Conservation (phyloP, 2,113 vertebrate species). For the Mirza zaza region DNA sequence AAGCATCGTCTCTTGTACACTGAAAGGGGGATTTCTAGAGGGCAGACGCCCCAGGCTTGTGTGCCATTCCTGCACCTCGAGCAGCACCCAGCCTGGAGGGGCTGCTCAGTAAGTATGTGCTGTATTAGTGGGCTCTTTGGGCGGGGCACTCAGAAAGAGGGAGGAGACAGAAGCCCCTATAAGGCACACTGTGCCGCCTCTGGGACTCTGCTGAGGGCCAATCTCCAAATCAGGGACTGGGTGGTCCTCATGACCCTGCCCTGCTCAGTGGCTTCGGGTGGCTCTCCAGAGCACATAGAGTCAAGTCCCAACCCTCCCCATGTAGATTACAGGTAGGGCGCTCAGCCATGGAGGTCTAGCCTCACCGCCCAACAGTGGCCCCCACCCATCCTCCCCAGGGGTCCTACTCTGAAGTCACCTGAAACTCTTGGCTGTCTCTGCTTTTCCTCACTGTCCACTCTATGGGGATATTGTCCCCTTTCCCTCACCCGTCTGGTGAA, state of each 20-base stretch:
- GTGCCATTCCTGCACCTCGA: neutral
- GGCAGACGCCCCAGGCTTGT: neutral
- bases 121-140: neutral
- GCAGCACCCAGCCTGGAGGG: rapidly evolving
- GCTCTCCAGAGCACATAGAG: too few relatives aligned
- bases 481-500: neutral
- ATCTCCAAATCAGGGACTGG: neutral
- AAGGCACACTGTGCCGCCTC: neutral
- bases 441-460: neutral
- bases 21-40: neutral
- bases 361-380: neutral
- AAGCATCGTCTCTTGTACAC: rapidly evolving
- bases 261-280: neutral
- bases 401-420: neutral
- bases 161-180: neutral
- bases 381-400: rapidly evolving
- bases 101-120: rapidly evolving
- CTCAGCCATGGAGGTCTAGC: neutral
- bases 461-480: neutral
- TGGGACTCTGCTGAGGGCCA: neutral
- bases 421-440: neutral
- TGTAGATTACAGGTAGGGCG: neutral
- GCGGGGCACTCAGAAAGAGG: neutral
- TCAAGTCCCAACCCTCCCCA: neutral
- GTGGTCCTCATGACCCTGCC: neutral